Evolutionary conservation across 1,140 invertebrate species (phyloP).

Genomic region (Drosophila yakuba): DNA sequence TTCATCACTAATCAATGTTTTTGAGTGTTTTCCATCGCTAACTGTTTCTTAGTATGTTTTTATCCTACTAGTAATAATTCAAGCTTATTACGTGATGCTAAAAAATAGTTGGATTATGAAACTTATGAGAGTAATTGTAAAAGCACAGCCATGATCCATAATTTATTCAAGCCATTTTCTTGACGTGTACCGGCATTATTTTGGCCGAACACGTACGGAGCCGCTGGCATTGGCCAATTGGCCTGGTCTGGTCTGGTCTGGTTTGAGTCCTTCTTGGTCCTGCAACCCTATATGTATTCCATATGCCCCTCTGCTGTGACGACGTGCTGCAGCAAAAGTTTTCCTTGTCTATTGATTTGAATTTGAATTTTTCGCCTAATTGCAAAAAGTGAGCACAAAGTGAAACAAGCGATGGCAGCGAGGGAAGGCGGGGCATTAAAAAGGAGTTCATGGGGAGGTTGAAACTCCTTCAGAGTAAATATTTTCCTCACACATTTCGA

Average conservation of each 20-base stretch:
- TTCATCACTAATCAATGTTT: too few species aligned
- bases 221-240: conserved; percentile 77
- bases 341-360: conserved; percentile 73
- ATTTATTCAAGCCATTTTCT: background rate
- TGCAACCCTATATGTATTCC: conserved; percentile 9
- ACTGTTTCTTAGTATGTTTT: too few species aligned
- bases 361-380: conserved; percentile 73
- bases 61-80: too few species aligned
- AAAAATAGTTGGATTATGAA: too few species aligned
- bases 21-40: too few species aligned
- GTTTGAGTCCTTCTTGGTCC: conserved; percentile 19
- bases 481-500: background rate
- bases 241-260: conserved; percentile 52
- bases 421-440: background rate
- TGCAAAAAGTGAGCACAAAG: conserved; percentile 58
- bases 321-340: conserved; percentile 74
- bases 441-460: background rate
- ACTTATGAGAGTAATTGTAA: too few species aligned
- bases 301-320: conserved; percentile 19
- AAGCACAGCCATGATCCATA: background rate
- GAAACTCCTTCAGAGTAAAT: conserved; percentile 4
- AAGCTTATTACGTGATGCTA: too few species aligned
- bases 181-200: conserved; percentile 51
- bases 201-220: conserved; percentile 69
- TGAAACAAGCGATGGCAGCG: conserved; percentile 17